Evolutionary conservation across 2,888 invertebrate genomes (phyloP).

Genomic region (Drosophila falleni): DNA sequence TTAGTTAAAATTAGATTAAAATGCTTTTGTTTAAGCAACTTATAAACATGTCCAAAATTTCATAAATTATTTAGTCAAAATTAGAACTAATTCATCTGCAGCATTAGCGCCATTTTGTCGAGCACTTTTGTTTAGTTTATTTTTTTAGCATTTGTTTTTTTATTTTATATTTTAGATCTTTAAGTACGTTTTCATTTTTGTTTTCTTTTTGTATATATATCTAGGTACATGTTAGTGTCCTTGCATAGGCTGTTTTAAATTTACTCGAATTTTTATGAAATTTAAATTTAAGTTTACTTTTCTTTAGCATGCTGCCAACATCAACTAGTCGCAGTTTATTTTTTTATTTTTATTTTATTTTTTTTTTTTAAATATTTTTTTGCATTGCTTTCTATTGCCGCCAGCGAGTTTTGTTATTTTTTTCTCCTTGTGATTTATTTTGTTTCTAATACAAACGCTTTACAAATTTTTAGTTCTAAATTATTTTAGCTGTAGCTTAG

Average conservation of each 20-base stretch:
- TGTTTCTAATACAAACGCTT: conserved; percentile 66
- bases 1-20: conserved; percentile 16
- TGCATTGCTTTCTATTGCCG: conserved; percentile 62
- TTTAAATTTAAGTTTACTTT: conserved; percentile 46
- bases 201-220: conserved; percentile 65
- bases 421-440: conserved; percentile 33
- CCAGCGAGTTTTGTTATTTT: conserved; percentile 41
- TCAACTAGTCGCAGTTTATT: conserved; percentile 65
- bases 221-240: conserved; percentile 83
- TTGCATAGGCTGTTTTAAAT: conserved; percentile 72
- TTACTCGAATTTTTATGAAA: conserved; percentile 41
- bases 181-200: conserved; percentile 22
- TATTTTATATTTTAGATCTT: conserved; percentile 34
- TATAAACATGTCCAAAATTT: conserved; percentile 43
- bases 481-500: conserved; percentile 54
- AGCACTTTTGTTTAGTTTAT: conserved; percentile 66
- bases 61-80: conserved; percentile 40
- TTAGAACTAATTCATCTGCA: conserved; percentile 64
- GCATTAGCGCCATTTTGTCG: conserved; percentile 54
- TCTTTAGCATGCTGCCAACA: conserved; percentile 54
- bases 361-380: conserved; percentile 22
- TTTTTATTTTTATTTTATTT: conserved; percentile 11
- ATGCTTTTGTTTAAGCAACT: conserved; percentile 23
- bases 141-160: conserved; percentile 44
- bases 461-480: conserved; percentile 72